Conservation (phyloP, 2,888 invertebrate species). For the Eupeodes latifasciatus region DNA sequence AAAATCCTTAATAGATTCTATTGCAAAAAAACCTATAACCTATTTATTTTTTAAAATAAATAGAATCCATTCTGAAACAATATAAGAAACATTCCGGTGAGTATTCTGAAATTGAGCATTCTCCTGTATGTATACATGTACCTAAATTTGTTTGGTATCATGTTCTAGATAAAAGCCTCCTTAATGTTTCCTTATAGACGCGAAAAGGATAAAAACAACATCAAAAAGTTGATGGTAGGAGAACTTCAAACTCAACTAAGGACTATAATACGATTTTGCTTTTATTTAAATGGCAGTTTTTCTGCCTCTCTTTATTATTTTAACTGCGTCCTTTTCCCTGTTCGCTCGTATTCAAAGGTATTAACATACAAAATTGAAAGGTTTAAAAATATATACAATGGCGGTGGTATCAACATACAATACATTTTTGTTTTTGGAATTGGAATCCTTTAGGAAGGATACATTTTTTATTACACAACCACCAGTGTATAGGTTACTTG, state of each 20-base stretch:
- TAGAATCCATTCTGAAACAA: background rate
- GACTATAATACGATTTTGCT: conserved; percentile 28
- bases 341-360: background rate
- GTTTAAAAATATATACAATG: background rate
- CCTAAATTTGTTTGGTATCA: background rate
- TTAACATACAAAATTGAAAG: conserved; percentile 19
- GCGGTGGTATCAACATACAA: background rate
- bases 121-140: background rate
- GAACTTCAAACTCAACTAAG: background rate
- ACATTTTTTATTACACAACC: background rate
- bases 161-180: conserved; percentile 21
- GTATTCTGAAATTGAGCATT: conserved; percentile 11
- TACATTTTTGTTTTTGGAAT: background rate
- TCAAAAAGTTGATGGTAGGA: background rate
- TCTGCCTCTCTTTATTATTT: conserved; percentile 21
- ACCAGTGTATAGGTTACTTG: background rate
- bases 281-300: conserved; percentile 34
- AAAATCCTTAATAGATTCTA: background rate
- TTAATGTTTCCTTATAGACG: background rate
- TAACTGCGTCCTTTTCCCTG: conserved; percentile 19
- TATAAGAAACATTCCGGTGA: background rate
- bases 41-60: conserved; percentile 9
- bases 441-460: background rate
- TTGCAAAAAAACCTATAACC: conserved; percentile 1
- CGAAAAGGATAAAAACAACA: conserved; percentile 15